Conservation (phyloP, 2,113 vertebrate species). For the Varanus salvator region DNA sequence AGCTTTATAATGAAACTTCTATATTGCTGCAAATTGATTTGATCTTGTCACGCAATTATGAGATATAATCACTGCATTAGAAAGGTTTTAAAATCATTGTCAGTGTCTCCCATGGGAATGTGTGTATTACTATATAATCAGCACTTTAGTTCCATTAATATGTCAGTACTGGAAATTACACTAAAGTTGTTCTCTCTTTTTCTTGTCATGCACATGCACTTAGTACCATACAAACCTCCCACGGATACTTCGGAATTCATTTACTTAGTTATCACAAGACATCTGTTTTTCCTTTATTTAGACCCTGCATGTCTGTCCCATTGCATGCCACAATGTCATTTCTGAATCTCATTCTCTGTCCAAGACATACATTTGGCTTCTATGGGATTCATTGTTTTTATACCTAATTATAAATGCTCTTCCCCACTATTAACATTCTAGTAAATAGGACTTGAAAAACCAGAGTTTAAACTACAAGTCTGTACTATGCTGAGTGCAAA, state of each 20-base stretch:
- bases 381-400: not conserved
- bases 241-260: not conserved
- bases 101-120: not conserved
- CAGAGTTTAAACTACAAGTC: not conserved
- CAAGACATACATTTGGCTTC: not conserved
- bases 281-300: not conserved
- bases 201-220: not conserved
- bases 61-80: not conserved
- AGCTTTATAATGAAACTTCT: not conserved
- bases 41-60: not conserved
- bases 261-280: not conserved
- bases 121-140: not conserved
- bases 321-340: not conserved
- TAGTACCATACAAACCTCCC: slow-evolving; percentile 3
- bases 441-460: not conserved
- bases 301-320: not conserved
- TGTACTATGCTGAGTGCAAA: too few species aligned
- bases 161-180: slow-evolving; percentile 6
- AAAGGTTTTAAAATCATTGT: not conserved
- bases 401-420: not conserved
- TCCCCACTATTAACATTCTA: not conserved
- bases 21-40: slow-evolving; percentile 7
- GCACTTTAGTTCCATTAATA: not conserved
- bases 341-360: not conserved
- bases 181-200: not conserved